Evolutionary conservation across 2,797 vertebrate genomes (phyloP).

Genomic region (Acanthurus leucopareius): DNA sequence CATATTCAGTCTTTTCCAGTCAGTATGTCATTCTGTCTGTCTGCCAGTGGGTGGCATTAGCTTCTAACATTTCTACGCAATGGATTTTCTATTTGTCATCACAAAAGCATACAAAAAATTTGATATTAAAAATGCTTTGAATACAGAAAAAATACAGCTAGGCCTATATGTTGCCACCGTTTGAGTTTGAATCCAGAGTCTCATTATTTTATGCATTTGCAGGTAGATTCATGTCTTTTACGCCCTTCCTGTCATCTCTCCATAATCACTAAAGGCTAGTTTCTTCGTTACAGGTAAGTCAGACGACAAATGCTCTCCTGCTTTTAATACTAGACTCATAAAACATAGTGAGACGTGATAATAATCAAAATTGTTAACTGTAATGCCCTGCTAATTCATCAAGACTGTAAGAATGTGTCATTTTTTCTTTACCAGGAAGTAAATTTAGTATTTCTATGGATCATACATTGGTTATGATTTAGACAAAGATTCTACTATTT

Average conservation of each 20-base stretch:
- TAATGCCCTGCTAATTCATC: background rate
- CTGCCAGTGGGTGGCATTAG: slow-evolving; percentile 78
- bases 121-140: background rate
- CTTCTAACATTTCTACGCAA: slow-evolving; percentile 42
- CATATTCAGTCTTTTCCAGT: slow-evolving; percentile 33
- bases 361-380: background rate
- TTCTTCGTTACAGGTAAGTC: slow-evolving; percentile 44
- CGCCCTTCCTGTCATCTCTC: background rate
- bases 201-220: slow-evolving; percentile 23
- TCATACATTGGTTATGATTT: background rate
- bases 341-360: background rate
- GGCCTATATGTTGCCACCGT: background rate
- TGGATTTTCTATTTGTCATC: slow-evolving; percentile 34
- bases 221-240: slow-evolving; percentile 20
- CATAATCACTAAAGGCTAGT: slow-evolving; percentile 1
- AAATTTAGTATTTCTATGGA: background rate
- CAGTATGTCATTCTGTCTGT: slow-evolving; percentile 72
- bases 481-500: background rate
- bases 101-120: slow-evolving; percentile 15
- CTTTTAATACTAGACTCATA: background rate
- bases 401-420: background rate
- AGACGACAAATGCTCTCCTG: slow-evolving; percentile 2
- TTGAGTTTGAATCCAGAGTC: slow-evolving; percentile 11
- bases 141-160: background rate
- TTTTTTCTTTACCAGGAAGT: background rate